Evolutionary conservation across 2,797 vertebrate genomes (phyloP).

Genomic region (Hypotaenidia philippensis): DNA sequence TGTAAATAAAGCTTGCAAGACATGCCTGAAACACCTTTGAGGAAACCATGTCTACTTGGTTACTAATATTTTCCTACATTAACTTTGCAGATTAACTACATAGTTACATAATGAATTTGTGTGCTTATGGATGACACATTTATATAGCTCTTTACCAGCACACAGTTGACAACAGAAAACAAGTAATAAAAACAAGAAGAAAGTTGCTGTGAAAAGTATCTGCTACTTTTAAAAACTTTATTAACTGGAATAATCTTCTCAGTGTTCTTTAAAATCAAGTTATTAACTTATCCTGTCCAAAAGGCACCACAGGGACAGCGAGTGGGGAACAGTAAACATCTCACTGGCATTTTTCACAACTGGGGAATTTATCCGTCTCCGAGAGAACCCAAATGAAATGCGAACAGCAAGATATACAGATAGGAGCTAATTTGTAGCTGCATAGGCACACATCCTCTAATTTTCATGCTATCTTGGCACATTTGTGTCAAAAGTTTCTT

Average conservation of each 20-base stretch:
- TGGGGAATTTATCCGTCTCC: not conserved
- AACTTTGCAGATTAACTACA: not conserved
- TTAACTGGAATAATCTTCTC: not conserved
- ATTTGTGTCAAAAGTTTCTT: slow-evolving; percentile 28
- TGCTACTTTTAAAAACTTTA: not conserved
- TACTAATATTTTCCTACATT: not conserved
- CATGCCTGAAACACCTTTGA: not conserved
- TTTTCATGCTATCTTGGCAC: slow-evolving; percentile 10
- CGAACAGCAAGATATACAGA: slow-evolving; percentile 16
- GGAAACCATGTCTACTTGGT: not conserved
- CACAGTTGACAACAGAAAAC: not conserved
- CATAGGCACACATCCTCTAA: not conserved
- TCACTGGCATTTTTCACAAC: not conserved
- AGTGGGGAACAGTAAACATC: not conserved
- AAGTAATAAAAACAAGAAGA: not conserved
- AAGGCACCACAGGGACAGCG: slow-evolving; percentile 40
- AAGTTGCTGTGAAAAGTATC: not conserved
- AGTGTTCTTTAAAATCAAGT: not conserved
- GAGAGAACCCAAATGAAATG: not conserved
- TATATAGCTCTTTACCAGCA: not conserved
- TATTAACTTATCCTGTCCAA: not conserved
- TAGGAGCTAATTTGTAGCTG: not conserved
- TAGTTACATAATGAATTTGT: not conserved
- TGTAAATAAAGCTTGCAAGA: not conserved
- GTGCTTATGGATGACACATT: not conserved